Evolutionary conservation across 2,888 invertebrate species (phyloP).

Genomic region (Stenotaenia linearis): DNA sequence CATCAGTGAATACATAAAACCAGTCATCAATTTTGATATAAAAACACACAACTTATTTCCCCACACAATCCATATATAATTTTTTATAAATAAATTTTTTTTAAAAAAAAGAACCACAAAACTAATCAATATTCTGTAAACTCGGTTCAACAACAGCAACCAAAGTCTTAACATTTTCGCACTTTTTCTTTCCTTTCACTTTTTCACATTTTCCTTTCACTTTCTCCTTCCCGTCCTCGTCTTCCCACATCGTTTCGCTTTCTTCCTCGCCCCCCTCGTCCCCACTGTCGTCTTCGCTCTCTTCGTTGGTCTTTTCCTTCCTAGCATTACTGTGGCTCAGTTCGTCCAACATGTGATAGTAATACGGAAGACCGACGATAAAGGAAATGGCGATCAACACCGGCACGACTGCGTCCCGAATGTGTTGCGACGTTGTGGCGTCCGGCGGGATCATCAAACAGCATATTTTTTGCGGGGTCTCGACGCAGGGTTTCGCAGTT

Average conservation of each 20-base stretch:
- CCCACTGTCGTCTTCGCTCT: background rate
- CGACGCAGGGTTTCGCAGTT: background rate
- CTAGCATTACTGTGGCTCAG: background rate
- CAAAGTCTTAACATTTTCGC: background rate
- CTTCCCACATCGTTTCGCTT: background rate
- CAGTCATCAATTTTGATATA: too few relatives aligned
- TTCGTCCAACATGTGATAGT: slow-evolving; percentile 29
- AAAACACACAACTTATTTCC: too few relatives aligned
- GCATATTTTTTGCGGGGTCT: background rate
- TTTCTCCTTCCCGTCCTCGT: background rate
- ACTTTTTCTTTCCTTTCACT: background rate
- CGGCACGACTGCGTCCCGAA: background rate
- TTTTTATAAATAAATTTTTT: too few relatives aligned
- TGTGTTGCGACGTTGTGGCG: background rate
- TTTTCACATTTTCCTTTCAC: background rate
- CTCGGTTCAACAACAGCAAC: background rate
- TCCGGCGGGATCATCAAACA: background rate
- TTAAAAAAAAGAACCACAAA: too few relatives aligned
- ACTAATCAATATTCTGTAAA: background rate
- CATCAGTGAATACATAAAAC: too few relatives aligned
- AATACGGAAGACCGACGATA: slow-evolving; percentile 24
- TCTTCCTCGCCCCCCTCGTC: background rate
- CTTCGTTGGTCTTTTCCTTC: background rate
- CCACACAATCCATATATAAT: too few relatives aligned
- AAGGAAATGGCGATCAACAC: slow-evolving; percentile 16